Evolutionary conservation across 2,888 invertebrate species (phyloP).

Genomic region (Drosophila subsilvestris): DNA sequence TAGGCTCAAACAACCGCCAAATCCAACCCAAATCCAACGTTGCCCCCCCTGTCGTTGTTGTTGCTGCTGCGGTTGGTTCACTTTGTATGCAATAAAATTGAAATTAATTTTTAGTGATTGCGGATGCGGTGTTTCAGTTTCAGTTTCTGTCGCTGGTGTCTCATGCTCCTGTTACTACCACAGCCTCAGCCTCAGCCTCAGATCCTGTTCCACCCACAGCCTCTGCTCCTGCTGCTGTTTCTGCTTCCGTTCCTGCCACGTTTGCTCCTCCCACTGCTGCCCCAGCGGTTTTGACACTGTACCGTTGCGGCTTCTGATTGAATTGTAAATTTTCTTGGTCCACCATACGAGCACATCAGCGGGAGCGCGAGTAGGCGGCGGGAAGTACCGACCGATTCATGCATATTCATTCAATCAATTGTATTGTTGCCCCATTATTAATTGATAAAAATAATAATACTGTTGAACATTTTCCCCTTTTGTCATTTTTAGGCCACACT

Average conservation of each 20-base stretch:
- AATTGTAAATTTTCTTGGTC: constrained; percentile 64
- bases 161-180: not conserved
- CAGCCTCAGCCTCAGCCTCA: not conserved
- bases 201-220: not conserved
- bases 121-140: constrained; percentile 66
- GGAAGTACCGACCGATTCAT: not conserved
- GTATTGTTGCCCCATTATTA: constrained; percentile 19
- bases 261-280: not conserved
- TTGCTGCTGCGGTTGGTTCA: constrained; percentile 6
- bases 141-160: not conserved
- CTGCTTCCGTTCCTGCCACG: too few relatives aligned
- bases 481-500: constrained; percentile 46
- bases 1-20: not conserved
- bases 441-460: constrained; percentile 18
- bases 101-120: constrained; percentile 80
- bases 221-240: not conserved
- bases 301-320: constrained; percentile 55
- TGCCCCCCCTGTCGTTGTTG: constrained; percentile 10
- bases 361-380: not conserved
- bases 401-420: constrained; percentile 1
- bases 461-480: constrained; percentile 8
- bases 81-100: constrained; percentile 70
- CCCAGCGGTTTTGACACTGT: constrained; percentile 58
- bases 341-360: not conserved
- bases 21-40: too few relatives aligned